Evolutionary conservation across 1,140 invertebrate species (phyloP), one percentile per base, ranked within the genome.

Genomic region (Trichonephila clavipes): DNA sequence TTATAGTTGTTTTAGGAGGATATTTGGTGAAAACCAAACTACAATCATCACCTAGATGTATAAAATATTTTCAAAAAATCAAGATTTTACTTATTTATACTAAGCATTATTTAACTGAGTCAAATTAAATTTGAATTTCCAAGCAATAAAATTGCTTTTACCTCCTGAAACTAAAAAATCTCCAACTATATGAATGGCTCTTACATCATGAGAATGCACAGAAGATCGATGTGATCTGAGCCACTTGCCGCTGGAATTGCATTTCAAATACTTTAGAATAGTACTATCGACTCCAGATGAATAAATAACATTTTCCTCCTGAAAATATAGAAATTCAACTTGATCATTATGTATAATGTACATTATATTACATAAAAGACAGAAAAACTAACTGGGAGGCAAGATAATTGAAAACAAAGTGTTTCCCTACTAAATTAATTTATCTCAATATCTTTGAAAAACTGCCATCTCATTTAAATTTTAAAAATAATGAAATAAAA

Each of bases 171-270:
- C 97, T 40, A 99, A 96, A 89, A 94, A 94, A 5, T 95, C 94
- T 51, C 96, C 96, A 94, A 96, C 96, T 51, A 97, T 95, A 6
- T 97, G 96, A 59, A 99, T 95, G 12, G 97, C 96, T 94, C 97
- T 96, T 0, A 99, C 98, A 96, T 98, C 98, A 95, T 99, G 98
- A 40, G 97, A 97, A 96, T 99, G 98, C 59, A 98, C 97, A 95
- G 97, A 96, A 92, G 97, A 96, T 94, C 98, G 97, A 14, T 97
- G 96, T 90, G 97, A 97, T 95, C 97, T 97, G 0, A 98, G 97
- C 98, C 98, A 99, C 95, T 96, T 97, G 97, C 59, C 58, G 34
- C 69, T 94, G 89, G 95, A 94, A 94, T 95, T 88, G 7, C 97
- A 96, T 95, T 96, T 97, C 82, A 96, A 96, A 95, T 97, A 97